Base-by-base conservation (phyloP, 2,113 vertebrate species). In the Nematolebias whitei region DNA sequence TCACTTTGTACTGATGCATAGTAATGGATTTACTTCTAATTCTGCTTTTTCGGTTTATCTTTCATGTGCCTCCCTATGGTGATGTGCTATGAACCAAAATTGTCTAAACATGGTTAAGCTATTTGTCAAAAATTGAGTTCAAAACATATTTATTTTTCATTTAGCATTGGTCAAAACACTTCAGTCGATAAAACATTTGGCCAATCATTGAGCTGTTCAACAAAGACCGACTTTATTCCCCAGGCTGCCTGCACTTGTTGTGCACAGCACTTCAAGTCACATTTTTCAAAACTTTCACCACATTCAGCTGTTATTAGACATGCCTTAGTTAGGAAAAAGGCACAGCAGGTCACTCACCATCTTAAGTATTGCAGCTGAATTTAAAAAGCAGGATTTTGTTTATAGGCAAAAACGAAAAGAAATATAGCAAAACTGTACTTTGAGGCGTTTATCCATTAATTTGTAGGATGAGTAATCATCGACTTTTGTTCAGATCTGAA, bases 131-230 rank as follows among this genome's bases (percentile, higher is more conserved):
- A 59, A 40, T 45, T 35, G 52, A 51, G 71, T 70, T 89, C 78
- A 84, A 79, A 84, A 76, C 63, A 59, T 62, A 78, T 87, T 84
- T 78, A 81, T 79, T 50, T 61, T 56, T 77, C 82, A 87, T 88
- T 80, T 80, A 87, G 89, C 85, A 86, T 45, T 60, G 41, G 52
- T 58, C 44, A 78, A 79, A 86, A 78, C 74, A 69, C 83, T 88
- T 85, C 56, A 72, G 80, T 84, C 82, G 82, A 80, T 90, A 86
- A 81, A 88, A 80, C 73, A 84, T 84, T 87, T 63, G 68, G 72
- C 39, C 49, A 49, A 68, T 83, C 74, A 70, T 50, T 79, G 61
- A 72, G 40, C 54, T 64, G n/a, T 56, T 82, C 59, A 18, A 74
- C 68, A 80, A 86, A 74, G 73, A 74, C 74, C 52, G 67, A 67